These are phyloP conservation scores for Podarcis raffonei DNA, from an alignment of 2,113 vertebrate genomes.

Conservation along the genomic window DNA sequence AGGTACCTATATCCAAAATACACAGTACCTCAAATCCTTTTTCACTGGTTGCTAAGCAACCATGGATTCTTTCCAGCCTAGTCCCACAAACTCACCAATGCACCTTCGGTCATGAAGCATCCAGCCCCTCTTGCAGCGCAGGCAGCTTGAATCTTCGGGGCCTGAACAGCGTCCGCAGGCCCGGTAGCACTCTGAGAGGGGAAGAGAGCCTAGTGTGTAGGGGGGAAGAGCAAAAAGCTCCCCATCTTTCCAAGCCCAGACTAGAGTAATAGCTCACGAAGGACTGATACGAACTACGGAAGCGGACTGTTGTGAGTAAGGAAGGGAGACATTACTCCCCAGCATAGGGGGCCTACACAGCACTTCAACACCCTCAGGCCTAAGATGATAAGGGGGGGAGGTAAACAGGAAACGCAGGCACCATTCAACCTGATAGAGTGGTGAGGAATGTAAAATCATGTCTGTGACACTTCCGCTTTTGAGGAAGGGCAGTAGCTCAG, in stretches of 20 bases:
- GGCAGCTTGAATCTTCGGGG: constrained; percentile 89
- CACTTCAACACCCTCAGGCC: background rate
- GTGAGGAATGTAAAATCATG: background rate
- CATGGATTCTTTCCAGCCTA: background rate
- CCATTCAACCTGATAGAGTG: background rate
- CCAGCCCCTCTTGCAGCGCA: constrained; percentile 94
- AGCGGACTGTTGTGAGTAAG: background rate
- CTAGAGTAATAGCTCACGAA: background rate
- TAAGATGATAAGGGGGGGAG: background rate
- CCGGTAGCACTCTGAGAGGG: constrained; percentile 83
- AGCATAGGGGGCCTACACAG: no score
- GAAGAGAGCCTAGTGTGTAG: rapidly evolving
- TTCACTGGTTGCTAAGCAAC: background rate
- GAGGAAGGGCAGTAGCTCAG: no score
- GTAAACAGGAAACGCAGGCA: background rate
- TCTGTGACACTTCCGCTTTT: background rate
- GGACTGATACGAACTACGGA: background rate
- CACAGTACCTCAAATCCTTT: background rate
- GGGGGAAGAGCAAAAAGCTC: background rate
- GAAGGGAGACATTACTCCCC: background rate
- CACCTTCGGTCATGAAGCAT: constrained; percentile 93
- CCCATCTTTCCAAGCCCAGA: background rate
- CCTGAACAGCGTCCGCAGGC: constrained; percentile 89
- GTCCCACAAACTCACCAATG: constrained; percentile 83
- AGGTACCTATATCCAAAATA: no score